Evolutionary conservation across 2,113 vertebrate genomes (phyloP), one percentile per base, ranked within the genome.

Genomic region (Salvelinus alpinus): DNA sequence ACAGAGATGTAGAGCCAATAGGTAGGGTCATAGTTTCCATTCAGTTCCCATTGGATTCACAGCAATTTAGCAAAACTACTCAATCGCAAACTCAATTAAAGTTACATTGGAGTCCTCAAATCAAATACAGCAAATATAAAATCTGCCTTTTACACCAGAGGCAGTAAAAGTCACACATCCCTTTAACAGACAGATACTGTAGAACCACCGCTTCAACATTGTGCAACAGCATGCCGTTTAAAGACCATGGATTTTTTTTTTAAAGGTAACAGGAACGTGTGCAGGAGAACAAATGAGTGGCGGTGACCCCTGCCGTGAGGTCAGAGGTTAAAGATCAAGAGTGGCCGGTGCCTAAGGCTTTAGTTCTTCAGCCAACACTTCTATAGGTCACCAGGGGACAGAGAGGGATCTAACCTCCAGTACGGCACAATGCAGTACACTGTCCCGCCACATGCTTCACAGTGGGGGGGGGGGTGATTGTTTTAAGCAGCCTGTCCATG

Each of bases 1-100:
- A 51, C 64, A 68, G 25, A 48, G 11, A 51, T 65, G 29, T 18
- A 25, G 31, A n/a, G 73, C 70, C 51, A 51, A n/a, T n/a, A n/a
- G n/a, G 5, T n/a, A n/a, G 66, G 78, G 69, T 90, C 82, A 86
- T 69, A 85, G 83, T 91, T 91, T 91, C 85, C 88, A 80, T 54
- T 76, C 44, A 0, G 72, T 77, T 62, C 68, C 71, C 29, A 48
- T 67, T 66, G 25, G 51, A 57, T 71, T 75, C 68, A 74, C 2
- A 29, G 72, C 54, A 24, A 51, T 62, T 79, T 78, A 44, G 69
- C 47, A 73, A 78, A 87, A 88, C 64, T 54, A 76, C 73, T 83
- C 86, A 82, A 78, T 85, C 54, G 75, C 68, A 85, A 78, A 78
- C 74, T 66, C 44, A 80, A 73, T 70, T 77, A 78, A 27, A 31